Evolutionary conservation across 2,888 invertebrate species (phyloP).

Genomic region (Cordilura impudica): DNA sequence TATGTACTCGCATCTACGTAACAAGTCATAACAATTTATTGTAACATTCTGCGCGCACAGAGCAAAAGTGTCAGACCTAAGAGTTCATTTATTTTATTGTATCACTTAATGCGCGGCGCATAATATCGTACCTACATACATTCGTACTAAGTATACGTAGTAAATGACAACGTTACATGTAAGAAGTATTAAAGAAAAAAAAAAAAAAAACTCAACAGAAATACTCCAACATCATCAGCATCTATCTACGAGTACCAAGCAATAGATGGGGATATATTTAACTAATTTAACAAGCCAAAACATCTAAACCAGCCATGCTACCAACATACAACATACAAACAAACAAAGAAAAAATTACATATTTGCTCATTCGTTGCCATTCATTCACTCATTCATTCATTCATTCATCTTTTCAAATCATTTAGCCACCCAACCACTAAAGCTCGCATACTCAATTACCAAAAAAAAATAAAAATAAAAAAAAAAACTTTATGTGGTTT

Average conservation of each 20-base stretch:
- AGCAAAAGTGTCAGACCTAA: slow-evolving; percentile 53
- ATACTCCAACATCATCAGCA: slow-evolving; percentile 36
- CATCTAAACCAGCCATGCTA: slow-evolving; percentile 51
- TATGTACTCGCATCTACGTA: neutral
- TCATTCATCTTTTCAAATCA: slow-evolving; percentile 42
- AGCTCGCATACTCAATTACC: slow-evolving; percentile 39
- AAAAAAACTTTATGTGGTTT: slow-evolving; percentile 56
- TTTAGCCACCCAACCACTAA: slow-evolving; percentile 35
- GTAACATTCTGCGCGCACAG: slow-evolving; percentile 8
- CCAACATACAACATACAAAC: neutral
- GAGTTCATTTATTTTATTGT: slow-evolving; percentile 57
- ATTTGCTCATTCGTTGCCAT: neutral
- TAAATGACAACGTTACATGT: slow-evolving; percentile 8
- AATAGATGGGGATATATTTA: slow-evolving; percentile 50
- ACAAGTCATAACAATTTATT: slow-evolving; percentile 21
- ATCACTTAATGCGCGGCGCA: slow-evolving; percentile 15
- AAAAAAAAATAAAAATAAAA: slow-evolving; percentile 41
- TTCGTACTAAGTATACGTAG: neutral
- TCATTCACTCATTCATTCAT: slow-evolving; percentile 25
- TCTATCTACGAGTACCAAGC: slow-evolving; percentile 23
- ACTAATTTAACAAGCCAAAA: slow-evolving; percentile 52
- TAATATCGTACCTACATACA: neutral
- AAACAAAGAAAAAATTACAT: slow-evolving; percentile 7
- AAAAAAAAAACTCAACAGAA: slow-evolving; percentile 28
- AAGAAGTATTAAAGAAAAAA: neutral